A percentile compares a stretch with the other conserved stretches of the same genome.
phyloP scores from a whole-genome alignment of 2,888 invertebrate species.

The Gryllus longicercus region DNA sequence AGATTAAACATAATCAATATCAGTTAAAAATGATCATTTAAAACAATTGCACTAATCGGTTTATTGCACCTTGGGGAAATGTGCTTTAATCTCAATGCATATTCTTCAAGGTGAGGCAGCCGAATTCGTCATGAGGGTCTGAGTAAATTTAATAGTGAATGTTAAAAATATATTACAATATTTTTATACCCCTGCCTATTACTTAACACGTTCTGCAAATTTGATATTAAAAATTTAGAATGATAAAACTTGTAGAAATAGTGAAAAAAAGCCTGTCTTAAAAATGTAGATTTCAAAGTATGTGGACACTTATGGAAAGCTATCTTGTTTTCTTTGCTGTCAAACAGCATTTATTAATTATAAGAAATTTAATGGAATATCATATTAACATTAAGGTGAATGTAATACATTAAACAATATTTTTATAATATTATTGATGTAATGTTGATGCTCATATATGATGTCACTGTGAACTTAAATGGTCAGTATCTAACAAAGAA shows the following conservation, averaged over 20 bases:
- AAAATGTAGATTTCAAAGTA: not conserved
- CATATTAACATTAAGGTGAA: not conserved
- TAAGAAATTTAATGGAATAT: not conserved
- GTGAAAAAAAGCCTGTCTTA: not conserved
- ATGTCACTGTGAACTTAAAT: not conserved
- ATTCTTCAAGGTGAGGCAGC: not conserved
- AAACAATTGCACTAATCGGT: not conserved
- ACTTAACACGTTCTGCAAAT: not conserved
- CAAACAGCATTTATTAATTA: not conserved
- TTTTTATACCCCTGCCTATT: slow-evolving; percentile 11
- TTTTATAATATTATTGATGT: slow-evolving; percentile 17
- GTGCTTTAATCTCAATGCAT: not conserved
- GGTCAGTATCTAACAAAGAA: not conserved
- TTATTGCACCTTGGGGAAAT: not conserved
- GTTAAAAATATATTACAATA: not conserved
- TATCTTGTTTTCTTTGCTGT: slow-evolving; percentile 17
- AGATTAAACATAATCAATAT: not conserved
- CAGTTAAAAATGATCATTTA: not conserved
- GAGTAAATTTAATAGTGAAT: slow-evolving; percentile 17
- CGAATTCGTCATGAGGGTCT: slow-evolving; percentile 6
- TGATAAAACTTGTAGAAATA: not conserved
- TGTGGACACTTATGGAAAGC: not conserved
- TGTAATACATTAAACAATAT: slow-evolving; percentile 11
- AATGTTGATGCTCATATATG: not conserved
- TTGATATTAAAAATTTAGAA: slow-evolving; percentile 11